Conservation (phyloP, 2,113 vertebrate species). For the Merops nubicus region DNA sequence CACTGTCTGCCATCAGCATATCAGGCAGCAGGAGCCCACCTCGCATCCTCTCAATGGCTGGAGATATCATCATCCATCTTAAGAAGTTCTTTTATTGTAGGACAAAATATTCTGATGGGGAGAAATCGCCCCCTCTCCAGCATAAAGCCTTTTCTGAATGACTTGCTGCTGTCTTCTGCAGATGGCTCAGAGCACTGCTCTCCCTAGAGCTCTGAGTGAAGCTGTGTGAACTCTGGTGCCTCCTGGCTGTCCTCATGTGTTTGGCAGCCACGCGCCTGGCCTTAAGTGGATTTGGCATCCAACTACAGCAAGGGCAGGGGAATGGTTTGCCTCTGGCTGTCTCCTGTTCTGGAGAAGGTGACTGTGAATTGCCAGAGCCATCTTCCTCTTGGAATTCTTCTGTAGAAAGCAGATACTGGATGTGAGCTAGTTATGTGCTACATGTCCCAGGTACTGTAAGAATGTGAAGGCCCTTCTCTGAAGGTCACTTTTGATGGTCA, state of each 20-base stretch:
- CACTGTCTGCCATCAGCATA: fast-evolving
- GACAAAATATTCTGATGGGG: background rate
- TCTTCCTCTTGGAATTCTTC: background rate
- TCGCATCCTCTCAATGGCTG: background rate
- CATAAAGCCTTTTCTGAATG: background rate
- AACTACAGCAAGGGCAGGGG: background rate
- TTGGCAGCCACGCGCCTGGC: fast-evolving
- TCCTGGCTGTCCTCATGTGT: fast-evolving
- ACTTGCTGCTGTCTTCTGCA: background rate
- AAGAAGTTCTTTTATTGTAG: background rate
- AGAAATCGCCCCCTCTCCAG: background rate
- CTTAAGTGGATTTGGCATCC: background rate
- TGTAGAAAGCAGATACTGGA: background rate
- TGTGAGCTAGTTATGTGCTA: background rate
- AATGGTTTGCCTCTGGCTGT: background rate
- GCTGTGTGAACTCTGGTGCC: background rate
- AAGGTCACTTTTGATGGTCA: background rate
- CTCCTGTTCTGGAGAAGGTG: background rate
- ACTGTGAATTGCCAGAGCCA: background rate
- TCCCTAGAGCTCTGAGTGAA: background rate
- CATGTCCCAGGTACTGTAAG: background rate
- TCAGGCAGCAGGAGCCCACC: fast-evolving
- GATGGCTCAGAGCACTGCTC: background rate
- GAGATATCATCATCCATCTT: background rate
- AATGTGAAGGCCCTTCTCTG: background rate